Base-by-base conservation (phyloP, 2,113 vertebrate genomes). In the Cygnus atratus region DNA sequence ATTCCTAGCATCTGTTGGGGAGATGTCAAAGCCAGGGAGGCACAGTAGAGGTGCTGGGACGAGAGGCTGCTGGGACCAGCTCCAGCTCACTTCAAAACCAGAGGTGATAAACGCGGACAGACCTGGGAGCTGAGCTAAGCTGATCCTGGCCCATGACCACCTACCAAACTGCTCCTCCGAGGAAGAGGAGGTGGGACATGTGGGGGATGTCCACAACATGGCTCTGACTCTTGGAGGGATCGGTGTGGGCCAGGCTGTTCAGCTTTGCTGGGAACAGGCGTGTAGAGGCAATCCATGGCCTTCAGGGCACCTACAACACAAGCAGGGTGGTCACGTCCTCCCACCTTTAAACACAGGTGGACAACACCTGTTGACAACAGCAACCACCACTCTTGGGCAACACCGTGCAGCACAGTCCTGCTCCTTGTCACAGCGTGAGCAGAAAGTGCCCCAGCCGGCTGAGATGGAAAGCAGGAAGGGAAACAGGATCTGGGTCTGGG, bases 181-280 rank as follows among this genome's bases (percentile, higher is more conserved):
- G 97, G 97, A 77, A 97, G 90, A 37, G 96, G 95, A 68, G 95
- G 87, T 13, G 95, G 97, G 11, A 93, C 58, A 55, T 93, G 87
- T 35, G 33, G 68, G 24, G 58, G 52, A 54, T 2, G 6, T 22
- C 61, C 62, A 62, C 85, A 94, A 84, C 84, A 84, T 21, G 93
- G 93, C 29, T 97, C 91, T 87, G 93, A 44, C 58, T 98, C 97
- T n/a, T 96, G 82, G 33, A 90, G 78, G 17, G 67, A 84, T 26
- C 12, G 46, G 6, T 90, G 67, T 31, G 62, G 52, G 37, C 61
- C 24, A 21, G 65, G 31, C n/a, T 89, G 90, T 70, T 90, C 95
- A 63, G 28, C 75, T 86, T 28, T 84, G 63, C 21, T 92, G 79
- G 28, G 35, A 85, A 71, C 94, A 90, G 87, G 12, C 1, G 1